Percentiles rank a stretch among this genome's conserved stretches.
phyloP scores from a whole-genome alignment of 1,140 invertebrate genomes.

The Ceratina japonica region DNA sequence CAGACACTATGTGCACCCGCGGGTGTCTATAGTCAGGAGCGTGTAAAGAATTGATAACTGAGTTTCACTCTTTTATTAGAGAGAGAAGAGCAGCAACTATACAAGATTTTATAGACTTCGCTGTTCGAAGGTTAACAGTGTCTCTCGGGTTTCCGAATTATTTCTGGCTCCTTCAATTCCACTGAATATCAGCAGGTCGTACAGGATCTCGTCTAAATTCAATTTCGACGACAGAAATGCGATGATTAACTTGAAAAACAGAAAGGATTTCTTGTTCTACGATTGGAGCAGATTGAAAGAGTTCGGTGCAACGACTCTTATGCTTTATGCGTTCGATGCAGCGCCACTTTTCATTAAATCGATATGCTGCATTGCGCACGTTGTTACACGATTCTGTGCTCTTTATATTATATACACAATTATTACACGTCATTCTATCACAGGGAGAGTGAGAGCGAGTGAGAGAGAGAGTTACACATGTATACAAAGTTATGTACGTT shows the following conservation, averaged over 20 bases:
- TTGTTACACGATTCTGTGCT: slow-evolving; percentile 49
- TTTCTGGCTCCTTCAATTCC: too few species aligned
- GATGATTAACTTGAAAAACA: too few species aligned
- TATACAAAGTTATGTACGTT: slow-evolving; percentile 18
- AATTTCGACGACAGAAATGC: too few species aligned
- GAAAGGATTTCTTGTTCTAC: too few species aligned
- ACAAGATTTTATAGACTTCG: neutral
- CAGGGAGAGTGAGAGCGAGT: slow-evolving; percentile 1
- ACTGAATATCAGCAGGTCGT: too few species aligned
- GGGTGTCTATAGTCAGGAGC: slow-evolving; percentile 4
- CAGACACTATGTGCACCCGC: neutral
- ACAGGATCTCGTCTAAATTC: too few species aligned
- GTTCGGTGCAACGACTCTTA: slow-evolving; percentile 34
- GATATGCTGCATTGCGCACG: slow-evolving; percentile 51
- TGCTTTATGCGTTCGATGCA: slow-evolving; percentile 46
- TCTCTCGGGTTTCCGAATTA: too few species aligned
- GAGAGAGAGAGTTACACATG: neutral
- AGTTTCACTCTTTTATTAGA: neutral
- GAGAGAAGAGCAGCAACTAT: neutral
- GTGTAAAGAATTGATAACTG: slow-evolving; percentile 26
- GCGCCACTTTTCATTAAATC: slow-evolving; percentile 46
- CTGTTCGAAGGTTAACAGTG: too few species aligned
- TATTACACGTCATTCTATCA: slow-evolving; percentile 42
- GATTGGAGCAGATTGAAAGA: neutral
- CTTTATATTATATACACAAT: slow-evolving; percentile 45